Evolutionary conservation across 2,113 vertebrate genomes (phyloP), one percentile per base, ranked within the genome.

Genomic region (Cathartes aura): DNA sequence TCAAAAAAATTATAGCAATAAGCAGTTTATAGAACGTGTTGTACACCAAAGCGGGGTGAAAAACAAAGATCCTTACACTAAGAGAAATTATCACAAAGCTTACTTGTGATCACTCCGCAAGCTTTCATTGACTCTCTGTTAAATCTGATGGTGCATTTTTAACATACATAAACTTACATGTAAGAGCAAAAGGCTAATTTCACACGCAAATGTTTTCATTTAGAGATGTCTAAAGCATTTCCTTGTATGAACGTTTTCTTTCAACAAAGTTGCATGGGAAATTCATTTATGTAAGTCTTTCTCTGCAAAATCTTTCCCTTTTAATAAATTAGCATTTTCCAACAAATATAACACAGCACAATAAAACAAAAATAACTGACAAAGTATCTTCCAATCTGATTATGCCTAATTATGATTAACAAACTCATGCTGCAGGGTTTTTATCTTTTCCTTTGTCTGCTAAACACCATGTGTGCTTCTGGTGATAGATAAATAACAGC

Each of bases 401-500:
- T 92, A 66, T 80, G 50, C 36, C 55, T 91, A 80, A 90, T 86
- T 94, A 79, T 55, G 67, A 83, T 71, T 91, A 96, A 53, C 66
- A 93, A 73, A 88, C 30, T 78, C 38, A 16, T 56, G 63, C 55
- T 82, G n/a, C 11, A 53, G 53, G 78, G 48, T 3, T 90, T 91
- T 75, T 50, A 36, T 80, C 86, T 80, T 95, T 82, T 38, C 48
- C 63, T 91, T 89, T 95, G n/a, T 90, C 84, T 96, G 19, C 32
- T 94, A 66, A 94, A 30, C 38, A 62, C 38, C 84, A 55, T 80
- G 62, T 62, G 78, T 76, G 58, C 48, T 93, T 91, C 76, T 89
- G 78, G 66, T 93, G 87, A 50, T 43, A 82, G 80, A 93, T 87
- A 96, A 95, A 91, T 84, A 94, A 76, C 70, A 87, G 70, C 36